These are phyloP conservation scores for Polymixis lichenea DNA, from an alignment of 2,888 invertebrate species.

Conservation along the genomic window DNA sequence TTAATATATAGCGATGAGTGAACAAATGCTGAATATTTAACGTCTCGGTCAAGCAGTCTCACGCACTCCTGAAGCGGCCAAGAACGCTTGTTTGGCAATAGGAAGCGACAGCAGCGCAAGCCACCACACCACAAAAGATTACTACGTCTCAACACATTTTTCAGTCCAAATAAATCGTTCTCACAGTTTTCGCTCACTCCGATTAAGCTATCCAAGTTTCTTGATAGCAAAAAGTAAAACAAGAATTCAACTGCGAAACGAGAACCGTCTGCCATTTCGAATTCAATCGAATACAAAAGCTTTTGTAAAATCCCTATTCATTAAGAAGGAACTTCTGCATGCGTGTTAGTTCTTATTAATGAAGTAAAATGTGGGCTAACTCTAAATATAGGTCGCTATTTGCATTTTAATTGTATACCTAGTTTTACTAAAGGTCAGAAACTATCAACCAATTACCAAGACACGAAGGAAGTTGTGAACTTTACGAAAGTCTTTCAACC, in stretches of 20 bases:
- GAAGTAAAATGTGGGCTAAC: slow-evolving; percentile 66
- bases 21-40: slow-evolving; percentile 85
- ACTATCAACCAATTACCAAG: slow-evolving; percentile 68
- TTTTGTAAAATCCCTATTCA: slow-evolving; percentile 41
- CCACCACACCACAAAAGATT: slow-evolving; percentile 24
- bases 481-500: slow-evolving; percentile 80
- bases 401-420: slow-evolving; percentile 60
- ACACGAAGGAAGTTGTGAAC: slow-evolving; percentile 80
- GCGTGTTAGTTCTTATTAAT: slow-evolving; percentile 37
- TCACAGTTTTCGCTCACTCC: slow-evolving; percentile 16
- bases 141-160: slow-evolving; percentile 6
- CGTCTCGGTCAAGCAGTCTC: slow-evolving; percentile 83
- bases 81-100: slow-evolving; percentile 62
- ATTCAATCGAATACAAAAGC: slow-evolving; percentile 29
- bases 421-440: slow-evolving; percentile 74
- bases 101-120: slow-evolving; percentile 48
- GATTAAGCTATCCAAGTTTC: slow-evolving; percentile 28
- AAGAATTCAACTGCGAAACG: slow-evolving; percentile 27
- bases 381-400: slow-evolving; percentile 63
- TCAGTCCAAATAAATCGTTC: slow-evolving; percentile 9
- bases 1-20: slow-evolving; percentile 81
- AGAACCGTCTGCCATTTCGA: slow-evolving; percentile 31
- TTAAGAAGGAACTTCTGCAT: slow-evolving; percentile 35
- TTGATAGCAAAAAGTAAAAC: slow-evolving; percentile 40
- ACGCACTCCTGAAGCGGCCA: slow-evolving; percentile 71